Evolutionary conservation across 1,140 invertebrate species (phyloP), one percentile per base, ranked within the genome.

Genomic region (Muscidifurax raptorellus): DNA sequence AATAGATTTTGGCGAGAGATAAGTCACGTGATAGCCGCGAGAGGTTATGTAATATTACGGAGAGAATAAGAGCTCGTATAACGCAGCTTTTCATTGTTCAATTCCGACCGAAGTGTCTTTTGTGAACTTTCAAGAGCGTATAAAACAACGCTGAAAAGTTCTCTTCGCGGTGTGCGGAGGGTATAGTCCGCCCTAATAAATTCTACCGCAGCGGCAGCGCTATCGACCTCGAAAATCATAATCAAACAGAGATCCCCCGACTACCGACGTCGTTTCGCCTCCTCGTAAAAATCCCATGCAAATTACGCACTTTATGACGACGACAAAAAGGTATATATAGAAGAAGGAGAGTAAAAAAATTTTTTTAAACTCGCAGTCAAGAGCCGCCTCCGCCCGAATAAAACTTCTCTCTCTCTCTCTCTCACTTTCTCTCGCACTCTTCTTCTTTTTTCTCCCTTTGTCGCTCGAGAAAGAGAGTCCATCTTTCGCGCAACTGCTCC

Each of bases 271-370:
- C 74, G 22, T 76, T n/a, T 22, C 36, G 74, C 32, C 2, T 40
- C 30, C 22, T 44, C 40, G 77, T 82, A 85, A 88, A 86, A 88
- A 86, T 88, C 80, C 77, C 76, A 52, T 66, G 84, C 84, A 44
- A 74, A 40, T 18, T 47, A 67, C 59, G 64, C 18, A 18, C 12
- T 10, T 76, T 40, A 18, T 47, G 52, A 25, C 22, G n/a, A n/a
- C 40, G 32, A 74, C 71, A 9, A n/a, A 2, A 22, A 40, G 36
- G 36, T 40, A n/a, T n/a, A n/a, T n/a, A n/a, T n/a, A 18, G 25
- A 15, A 28, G 25, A 47, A 6, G 6, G 47, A 27, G 18, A 2
- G 32, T 6, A 22, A 71, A 80, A 36, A 30, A 69, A 69, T 15
- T 30, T 69, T 28, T 28, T 69, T 25, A 32, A 81, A 52, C 27